Evolutionary conservation across 2,797 vertebrate genomes (phyloP), one percentile per base, ranked within the genome.

Genomic region (Tolypeutes matacus): DNA sequence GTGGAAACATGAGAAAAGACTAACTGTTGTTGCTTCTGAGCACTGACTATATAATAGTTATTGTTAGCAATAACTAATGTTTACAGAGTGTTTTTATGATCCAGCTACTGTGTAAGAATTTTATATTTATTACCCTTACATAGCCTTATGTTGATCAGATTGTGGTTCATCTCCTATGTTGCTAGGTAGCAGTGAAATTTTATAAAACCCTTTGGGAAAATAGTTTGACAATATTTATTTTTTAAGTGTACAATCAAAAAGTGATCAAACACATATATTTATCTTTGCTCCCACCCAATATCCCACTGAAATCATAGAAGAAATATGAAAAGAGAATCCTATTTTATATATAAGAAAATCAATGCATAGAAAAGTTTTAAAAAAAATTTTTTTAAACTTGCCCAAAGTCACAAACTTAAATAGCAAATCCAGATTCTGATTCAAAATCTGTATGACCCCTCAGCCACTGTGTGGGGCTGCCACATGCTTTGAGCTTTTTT

Each of bases 361-460:
- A 58, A 49, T 60, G 3, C 85, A 81, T 17, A 36, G 46, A 77
- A 84, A 76, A 18, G n/a, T n/a, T 23, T 65, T 89, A 78, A 23
- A 53, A 53, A 53, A 3, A 39, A 39, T 39, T 39, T 39, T 39
- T 39, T 39, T 39, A 67, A 76, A 67, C n/a, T 82, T 89, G n/a
- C 42, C 62, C 51, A 64, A 15, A 36, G n/a, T 92, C 69, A 65
- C 29, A 60, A 21, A 31, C n/a, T 12, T 5, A 87, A 85, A 36
- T 70, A 84, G 65, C 73, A 94, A 72, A 90, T 49, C 56, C 29
- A 42, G 69, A 89, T 18, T 70, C 51, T 72, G 76, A 81, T 62
- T 53, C 25, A 39, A 53, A 72, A 21, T 78, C 82, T 53, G 0
- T 25, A 1, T 53, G 49, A 67, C 9, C 64, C 58, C 10, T 64